phyloP scores from a whole-genome alignment of 2,113 vertebrate genomes.

The Apodemus sylvaticus region DNA sequence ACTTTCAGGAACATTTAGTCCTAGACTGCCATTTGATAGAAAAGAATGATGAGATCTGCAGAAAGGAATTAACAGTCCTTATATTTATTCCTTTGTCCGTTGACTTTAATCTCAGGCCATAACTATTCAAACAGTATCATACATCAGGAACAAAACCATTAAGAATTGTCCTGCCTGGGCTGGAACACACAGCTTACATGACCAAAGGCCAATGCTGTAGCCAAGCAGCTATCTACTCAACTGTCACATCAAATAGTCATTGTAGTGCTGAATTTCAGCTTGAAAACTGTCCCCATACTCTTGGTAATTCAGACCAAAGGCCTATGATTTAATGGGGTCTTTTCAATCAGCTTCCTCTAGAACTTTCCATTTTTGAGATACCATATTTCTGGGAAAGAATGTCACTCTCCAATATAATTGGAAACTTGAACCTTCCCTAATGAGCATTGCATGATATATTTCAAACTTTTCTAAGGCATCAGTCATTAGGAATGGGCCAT shows the following conservation, averaged over 20 bases:
- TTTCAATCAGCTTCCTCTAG: background rate
- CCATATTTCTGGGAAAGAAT: background rate
- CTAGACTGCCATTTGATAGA: background rate
- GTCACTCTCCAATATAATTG: background rate
- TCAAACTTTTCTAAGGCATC: background rate
- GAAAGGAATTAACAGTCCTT: slow-evolving; percentile 13
- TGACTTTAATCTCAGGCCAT: background rate
- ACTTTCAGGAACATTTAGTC: background rate
- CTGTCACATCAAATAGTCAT: background rate
- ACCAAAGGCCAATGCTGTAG: background rate
- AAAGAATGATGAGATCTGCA: background rate
- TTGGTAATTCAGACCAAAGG: background rate
- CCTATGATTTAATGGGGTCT: background rate
- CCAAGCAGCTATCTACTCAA: background rate
- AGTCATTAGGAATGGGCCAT: background rate
- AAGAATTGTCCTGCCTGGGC: background rate
- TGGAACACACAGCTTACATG: background rate
- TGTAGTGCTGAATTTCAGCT: background rate
- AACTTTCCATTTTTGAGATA: background rate
- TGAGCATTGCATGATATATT: background rate
- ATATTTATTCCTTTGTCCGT: background rate
- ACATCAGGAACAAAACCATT: background rate
- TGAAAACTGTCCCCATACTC: background rate
- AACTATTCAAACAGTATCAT: background rate
- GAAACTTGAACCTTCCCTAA: slow-evolving; percentile 12